Percentiles rank a stretch among this genome's conserved stretches.
phyloP scores from a whole-genome alignment of 1,140 invertebrate species.

The Melanaphis sacchari region DNA sequence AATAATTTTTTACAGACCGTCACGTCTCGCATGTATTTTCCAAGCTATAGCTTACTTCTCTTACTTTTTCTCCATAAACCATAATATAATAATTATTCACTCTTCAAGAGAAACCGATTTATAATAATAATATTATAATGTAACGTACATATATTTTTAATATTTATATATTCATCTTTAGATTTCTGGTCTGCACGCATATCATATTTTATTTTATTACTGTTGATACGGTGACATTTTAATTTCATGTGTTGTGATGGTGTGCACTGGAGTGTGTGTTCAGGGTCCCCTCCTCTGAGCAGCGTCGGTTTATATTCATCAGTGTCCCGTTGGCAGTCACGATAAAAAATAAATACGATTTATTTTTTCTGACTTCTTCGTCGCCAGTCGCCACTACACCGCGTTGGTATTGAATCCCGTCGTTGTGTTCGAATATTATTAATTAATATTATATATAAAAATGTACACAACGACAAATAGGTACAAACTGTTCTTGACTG shows the following conservation, averaged over 20 bases:
- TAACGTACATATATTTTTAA: neutral
- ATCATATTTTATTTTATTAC: neutral
- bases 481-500: neutral
- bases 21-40: neutral
- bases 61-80: neutral
- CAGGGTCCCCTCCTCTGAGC: neutral
- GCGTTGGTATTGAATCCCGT: neutral
- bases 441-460: neutral
- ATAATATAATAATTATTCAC: neutral
- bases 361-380: constrained; percentile 8
- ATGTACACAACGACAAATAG: neutral
- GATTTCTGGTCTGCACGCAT: neutral
- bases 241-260: neutral
- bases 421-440: neutral
- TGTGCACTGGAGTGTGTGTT: neutral
- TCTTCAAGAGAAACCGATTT: neutral
- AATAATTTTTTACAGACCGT: neutral
- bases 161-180: neutral
- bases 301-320: neutral
- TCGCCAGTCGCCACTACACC: no score
- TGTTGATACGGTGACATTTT: neutral
- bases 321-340: neutral
- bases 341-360: constrained; percentile 38
- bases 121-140: neutral
- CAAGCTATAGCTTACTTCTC: neutral